A percentile compares a stretch with the other conserved stretches of the same genome.
Conservation (phyloP, 2,113 vertebrate species). For the Atherinomorus stipes region DNA sequence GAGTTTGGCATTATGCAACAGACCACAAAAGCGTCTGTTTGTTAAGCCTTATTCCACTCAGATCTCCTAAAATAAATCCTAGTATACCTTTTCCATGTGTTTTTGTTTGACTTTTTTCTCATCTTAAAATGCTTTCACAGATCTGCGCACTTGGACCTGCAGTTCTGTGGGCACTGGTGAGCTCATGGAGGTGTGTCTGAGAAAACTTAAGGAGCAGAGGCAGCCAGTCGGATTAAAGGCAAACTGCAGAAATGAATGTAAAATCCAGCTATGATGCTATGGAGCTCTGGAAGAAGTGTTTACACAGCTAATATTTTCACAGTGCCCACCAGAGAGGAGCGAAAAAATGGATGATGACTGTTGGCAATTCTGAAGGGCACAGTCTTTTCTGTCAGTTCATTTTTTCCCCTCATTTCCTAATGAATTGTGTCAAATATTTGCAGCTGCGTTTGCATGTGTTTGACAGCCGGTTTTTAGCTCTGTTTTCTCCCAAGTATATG, state of each 20-base stretch:
- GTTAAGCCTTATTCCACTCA: slow-evolving; percentile 44
- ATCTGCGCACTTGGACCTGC: slow-evolving; percentile 22
- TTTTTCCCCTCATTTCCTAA: too few species aligned
- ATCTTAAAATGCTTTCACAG: slow-evolving; percentile 50
- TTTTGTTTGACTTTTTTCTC: slow-evolving; percentile 6
- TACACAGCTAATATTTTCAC: slow-evolving; percentile 6
- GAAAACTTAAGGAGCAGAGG: slow-evolving; percentile 31
- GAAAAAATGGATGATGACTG: background rate
- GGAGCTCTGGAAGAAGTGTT: slow-evolving; percentile 35
- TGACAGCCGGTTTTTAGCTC: background rate
- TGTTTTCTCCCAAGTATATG: background rate
- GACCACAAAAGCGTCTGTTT: slow-evolving; percentile 32
- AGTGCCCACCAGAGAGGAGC: background rate
- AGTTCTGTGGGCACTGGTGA: slow-evolving; percentile 48
- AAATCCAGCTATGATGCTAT: slow-evolving; percentile 44
- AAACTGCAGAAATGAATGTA: slow-evolving; percentile 32
- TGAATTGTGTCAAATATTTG: background rate
- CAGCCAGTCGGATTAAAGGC: slow-evolving; percentile 23
- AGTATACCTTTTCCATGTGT: slow-evolving; percentile 58
- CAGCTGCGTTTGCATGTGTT: background rate
- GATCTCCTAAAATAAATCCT: slow-evolving; percentile 43
- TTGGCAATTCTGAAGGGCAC: background rate
- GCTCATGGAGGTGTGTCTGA: slow-evolving; percentile 58
- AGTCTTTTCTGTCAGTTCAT: too few species aligned
- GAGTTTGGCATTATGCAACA: slow-evolving; percentile 48